Evolutionary conservation across 2,888 invertebrate species (phyloP).

Genomic region (Pseudanteris insignis): DNA sequence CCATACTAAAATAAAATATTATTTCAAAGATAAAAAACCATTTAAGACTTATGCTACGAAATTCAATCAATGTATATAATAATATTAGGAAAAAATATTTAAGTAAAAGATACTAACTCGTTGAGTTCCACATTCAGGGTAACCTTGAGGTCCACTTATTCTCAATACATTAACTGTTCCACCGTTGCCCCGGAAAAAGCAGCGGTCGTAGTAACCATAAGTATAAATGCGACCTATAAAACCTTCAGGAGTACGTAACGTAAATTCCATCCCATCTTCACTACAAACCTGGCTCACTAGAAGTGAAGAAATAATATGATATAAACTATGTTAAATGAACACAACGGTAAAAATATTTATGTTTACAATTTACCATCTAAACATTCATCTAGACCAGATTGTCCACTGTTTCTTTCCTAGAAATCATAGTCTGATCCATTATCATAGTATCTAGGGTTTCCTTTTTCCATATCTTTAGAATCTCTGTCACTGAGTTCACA

Average conservation of each 20-base stretch:
- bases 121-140: conserved; percentile 92
- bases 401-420: conserved; percentile 80
- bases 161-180: conserved; percentile 83
- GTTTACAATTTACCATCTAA: conserved; percentile 84
- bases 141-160: conserved; percentile 90
- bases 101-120: conserved; percentile 65
- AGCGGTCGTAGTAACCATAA: conserved; percentile 88
- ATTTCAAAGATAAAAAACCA: neutral
- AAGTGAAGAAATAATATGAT: neutral
- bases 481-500: conserved; percentile 91
- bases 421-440: conserved; percentile 84
- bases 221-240: conserved; percentile 91
- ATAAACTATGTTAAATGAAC: too few species aligned
- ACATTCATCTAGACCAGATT: conserved; percentile 80
- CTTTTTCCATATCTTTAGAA: conserved; percentile 83
- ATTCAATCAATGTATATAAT: conserved; percentile 1
- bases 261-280: conserved; percentile 95
- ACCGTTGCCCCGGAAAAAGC: conserved; percentile 91
- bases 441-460: conserved; percentile 87
- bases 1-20: neutral
- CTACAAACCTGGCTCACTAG: conserved; percentile 89
- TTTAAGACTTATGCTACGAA: neutral
- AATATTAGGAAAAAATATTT: conserved; percentile 10
- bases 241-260: conserved; percentile 85
- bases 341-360: too few species aligned